Conservation (phyloP, 2,113 vertebrate species). For the Entelurus aequoreus region DNA sequence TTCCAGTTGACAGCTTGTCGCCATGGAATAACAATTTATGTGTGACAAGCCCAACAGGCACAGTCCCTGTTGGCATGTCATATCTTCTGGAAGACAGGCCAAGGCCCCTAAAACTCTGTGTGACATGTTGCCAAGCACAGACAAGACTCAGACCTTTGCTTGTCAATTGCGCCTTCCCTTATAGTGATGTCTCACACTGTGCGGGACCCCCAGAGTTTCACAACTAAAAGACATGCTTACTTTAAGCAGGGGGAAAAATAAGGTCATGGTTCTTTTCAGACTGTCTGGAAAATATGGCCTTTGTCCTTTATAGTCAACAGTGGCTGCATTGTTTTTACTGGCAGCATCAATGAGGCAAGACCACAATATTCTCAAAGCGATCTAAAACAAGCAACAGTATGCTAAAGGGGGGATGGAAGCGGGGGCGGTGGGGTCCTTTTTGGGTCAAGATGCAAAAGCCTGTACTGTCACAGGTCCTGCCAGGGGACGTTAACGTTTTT, state of each 20-base stretch:
- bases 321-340: constrained; percentile 4
- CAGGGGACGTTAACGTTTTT: not conserved
- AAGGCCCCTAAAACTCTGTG: constrained; percentile 38
- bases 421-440: not conserved
- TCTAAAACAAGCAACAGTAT: constrained; percentile 2
- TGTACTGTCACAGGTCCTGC: not conserved
- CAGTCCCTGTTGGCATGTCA: constrained; percentile 40
- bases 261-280: constrained; percentile 34
- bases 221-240: constrained; percentile 10
- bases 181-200: constrained; percentile 45
- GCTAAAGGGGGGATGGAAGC: not conserved
- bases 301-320: constrained; percentile 19
- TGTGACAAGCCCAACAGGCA: constrained; percentile 34
- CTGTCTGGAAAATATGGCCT: constrained; percentile 35
- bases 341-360: not conserved
- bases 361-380: not conserved
- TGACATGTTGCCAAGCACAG: constrained; percentile 53
- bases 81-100: constrained; percentile 43
- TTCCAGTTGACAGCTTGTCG: constrained; percentile 20
- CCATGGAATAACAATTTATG: constrained; percentile 12
- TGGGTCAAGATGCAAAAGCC: not conserved
- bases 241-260: constrained; percentile 24
- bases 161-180: constrained; percentile 45
- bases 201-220: constrained; percentile 30
- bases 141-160: constrained; percentile 53